Evolutionary conservation across 1,140 invertebrate species (phyloP), one percentile per base, ranked within the genome.

Genomic region (Brachionus rubens): DNA sequence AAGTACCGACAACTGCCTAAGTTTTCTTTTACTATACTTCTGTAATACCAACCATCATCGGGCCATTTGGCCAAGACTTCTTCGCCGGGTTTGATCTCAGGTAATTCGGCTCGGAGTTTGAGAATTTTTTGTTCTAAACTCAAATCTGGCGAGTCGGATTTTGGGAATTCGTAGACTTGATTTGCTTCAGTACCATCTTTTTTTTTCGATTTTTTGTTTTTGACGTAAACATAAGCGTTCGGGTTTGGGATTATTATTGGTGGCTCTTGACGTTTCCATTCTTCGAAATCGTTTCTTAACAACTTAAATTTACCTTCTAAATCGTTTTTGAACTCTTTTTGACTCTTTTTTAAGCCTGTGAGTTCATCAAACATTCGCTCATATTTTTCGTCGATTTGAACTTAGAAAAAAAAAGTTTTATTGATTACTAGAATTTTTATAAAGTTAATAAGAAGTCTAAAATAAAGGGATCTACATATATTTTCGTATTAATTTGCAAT

Each of bases 1-100:
- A 24, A 26, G 10, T 70, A 70, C 33, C 36, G 24, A 47, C 28
- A 46, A 70, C 46, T 50, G 21, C 65, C 65, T 7, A 50, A 30
- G 21, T 70, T 46, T 28, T 50, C 47, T 19, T 16, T 70, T 6
- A 75, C 46, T 4, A 40, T 78, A 54, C 82, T 79, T 81, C 76
- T 77, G 62, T 82, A 83, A 54, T 80, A 83, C 82, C 82, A 83
- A 24, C 82, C 81, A 65, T 82, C 82, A 79, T 83, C 82, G 2
- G 77, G 70, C 80, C 81, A 83, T 0, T 79, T 76, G 41, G 82
- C 80, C 59, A 83, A 76, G 1, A 82, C 81, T 75, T 82, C 80
- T 78, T 82, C 79, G 14, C 80, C 77, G 30, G 21, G 43, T 46
- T 67, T 36, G 16, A 78, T 41, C 5, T 76, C 21, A 6, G 52